Base-by-base conservation (phyloP, 53 echinoderm and acorn worm species). In the Patiria pectinifera region DNA sequence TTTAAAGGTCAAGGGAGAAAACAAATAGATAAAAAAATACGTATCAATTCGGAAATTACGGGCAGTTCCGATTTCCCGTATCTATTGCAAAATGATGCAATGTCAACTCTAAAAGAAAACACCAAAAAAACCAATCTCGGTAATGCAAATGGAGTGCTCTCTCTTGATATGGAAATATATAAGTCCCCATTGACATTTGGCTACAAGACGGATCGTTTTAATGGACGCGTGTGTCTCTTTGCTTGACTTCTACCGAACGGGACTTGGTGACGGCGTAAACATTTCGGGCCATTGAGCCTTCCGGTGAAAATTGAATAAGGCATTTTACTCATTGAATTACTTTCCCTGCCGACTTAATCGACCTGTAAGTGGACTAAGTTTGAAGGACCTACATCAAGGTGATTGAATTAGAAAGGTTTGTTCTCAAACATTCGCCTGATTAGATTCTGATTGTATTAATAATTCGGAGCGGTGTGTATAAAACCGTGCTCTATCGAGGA, bases 61-160 rank as follows among this genome's bases (percentile, higher is more conserved):
- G 18, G 11, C 1, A 2, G 82, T 26, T 48, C 53, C 53, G 11
- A 82, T 82, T 82, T 49, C 82, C 19, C 48, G 82, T 82, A 82
- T 82, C 79, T 2, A 78, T 78, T 78, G 3, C 79, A 78, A 78
- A 47, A 15, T 78, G 24, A 78, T 78, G 24, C 46, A 13, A 9
- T 11, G 12, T 78, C 2, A 1, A 21, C 59, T 24, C 66, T 18
- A 66, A 66, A 15, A 53, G 19, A 22, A 45, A 11, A 79, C 80
- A 24, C 22, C 21, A 13, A 59, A 78, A 45, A 82, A 82, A n/a
- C 82, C 82, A 82, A 82, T 82, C 58, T 23, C 59, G 11, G 58
- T 82, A 82, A 82, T 82, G 82, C 59, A 82, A 59, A 59, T 22
- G 45, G 25, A 82, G 82, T 44, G 60, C 24, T 58, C 59, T 35